These are phyloP conservation scores for Ceratosolen fusciceps DNA, from an alignment of 1,140 invertebrate species.

Conservation along the genomic window DNA sequence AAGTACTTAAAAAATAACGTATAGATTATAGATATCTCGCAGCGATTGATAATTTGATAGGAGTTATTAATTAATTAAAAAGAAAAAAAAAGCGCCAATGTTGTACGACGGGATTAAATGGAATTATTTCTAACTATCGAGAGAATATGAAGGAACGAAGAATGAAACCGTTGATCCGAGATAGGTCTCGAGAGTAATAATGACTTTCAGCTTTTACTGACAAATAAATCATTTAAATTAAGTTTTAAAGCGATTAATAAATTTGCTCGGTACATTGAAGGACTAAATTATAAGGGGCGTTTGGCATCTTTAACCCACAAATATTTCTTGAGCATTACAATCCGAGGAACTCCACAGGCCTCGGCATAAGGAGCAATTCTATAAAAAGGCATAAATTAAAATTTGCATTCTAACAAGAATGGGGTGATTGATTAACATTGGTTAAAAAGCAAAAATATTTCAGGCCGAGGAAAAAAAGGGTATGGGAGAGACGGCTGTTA, in stretches of 20 bases:
- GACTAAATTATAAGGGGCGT: background rate
- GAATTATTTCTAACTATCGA: too few relatives aligned
- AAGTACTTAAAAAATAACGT: too few relatives aligned
- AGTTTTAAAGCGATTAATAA: conserved; percentile 16
- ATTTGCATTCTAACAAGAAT: conserved; percentile 9
- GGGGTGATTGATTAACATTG: conserved; percentile 4
- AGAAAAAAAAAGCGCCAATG: too few relatives aligned
- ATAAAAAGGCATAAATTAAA: conserved; percentile 3
- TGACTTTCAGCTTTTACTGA: background rate
- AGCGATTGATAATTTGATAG: too few relatives aligned
- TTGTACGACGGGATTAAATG: too few relatives aligned
- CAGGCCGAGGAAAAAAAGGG: background rate
- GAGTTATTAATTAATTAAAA: too few relatives aligned
- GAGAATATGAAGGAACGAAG: too few relatives aligned
- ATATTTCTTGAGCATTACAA: conserved; percentile 15
- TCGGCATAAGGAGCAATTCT: background rate
- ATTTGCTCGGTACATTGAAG: background rate
- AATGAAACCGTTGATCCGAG: too few relatives aligned
- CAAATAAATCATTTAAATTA: conserved; percentile 1
- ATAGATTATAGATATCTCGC: too few relatives aligned
- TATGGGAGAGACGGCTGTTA: background rate
- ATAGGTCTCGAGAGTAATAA: background rate
- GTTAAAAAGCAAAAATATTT: conserved; percentile 4
- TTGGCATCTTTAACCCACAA: background rate
- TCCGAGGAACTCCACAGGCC: background rate